Conservation (phyloP, 2,797 vertebrate species). For the Labroides dimidiatus region DNA sequence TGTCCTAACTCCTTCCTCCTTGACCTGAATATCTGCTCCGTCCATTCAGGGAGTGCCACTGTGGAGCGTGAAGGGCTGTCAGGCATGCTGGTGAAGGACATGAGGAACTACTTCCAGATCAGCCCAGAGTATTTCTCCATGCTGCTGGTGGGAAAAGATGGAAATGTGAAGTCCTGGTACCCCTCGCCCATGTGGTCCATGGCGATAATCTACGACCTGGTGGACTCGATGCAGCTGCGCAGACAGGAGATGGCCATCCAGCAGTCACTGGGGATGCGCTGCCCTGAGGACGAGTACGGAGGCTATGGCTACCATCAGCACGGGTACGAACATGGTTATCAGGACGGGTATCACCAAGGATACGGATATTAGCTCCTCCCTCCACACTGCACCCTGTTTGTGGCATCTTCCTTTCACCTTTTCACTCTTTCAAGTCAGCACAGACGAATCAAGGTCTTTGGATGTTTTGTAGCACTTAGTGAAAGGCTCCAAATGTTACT, state of each 20-base stretch:
- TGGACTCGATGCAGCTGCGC: slow-evolving; percentile 99
- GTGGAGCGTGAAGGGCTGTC: slow-evolving; percentile 96
- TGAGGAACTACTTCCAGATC: slow-evolving; percentile 98
- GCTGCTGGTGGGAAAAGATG: slow-evolving; percentile 98
- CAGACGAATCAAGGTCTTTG: slow-evolving; percentile 27
- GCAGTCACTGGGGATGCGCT: slow-evolving; percentile 97
- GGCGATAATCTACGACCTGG: slow-evolving; percentile 97
- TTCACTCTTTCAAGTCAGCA: slow-evolving; percentile 16
- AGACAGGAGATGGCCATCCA: slow-evolving; percentile 99
- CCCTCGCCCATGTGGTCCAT: slow-evolving; percentile 99
- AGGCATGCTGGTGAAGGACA: slow-evolving; percentile 91
- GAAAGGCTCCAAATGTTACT: slow-evolving; percentile 41
- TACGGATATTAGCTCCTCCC: slow-evolving; percentile 88
- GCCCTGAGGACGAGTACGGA: slow-evolving; percentile 96
- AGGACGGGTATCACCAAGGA: slow-evolving; percentile 94
- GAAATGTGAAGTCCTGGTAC: slow-evolving; percentile 99
- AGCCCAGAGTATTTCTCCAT: slow-evolving; percentile 99
- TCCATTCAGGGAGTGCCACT: slow-evolving; percentile 89
- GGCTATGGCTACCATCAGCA: slow-evolving; percentile 97
- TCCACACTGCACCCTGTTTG: slow-evolving; percentile 3
- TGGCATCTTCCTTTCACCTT: slow-evolving; percentile 2
- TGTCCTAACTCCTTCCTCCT: not conserved
- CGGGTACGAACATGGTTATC: slow-evolving; percentile 95
- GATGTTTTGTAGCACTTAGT: slow-evolving; percentile 70
- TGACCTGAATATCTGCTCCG: slow-evolving; percentile 7